A percentile compares a stretch with the other conserved stretches of the same genome.
phyloP scores from a whole-genome alignment of 2,888 invertebrate species.

The Ophion ventricosus region DNA sequence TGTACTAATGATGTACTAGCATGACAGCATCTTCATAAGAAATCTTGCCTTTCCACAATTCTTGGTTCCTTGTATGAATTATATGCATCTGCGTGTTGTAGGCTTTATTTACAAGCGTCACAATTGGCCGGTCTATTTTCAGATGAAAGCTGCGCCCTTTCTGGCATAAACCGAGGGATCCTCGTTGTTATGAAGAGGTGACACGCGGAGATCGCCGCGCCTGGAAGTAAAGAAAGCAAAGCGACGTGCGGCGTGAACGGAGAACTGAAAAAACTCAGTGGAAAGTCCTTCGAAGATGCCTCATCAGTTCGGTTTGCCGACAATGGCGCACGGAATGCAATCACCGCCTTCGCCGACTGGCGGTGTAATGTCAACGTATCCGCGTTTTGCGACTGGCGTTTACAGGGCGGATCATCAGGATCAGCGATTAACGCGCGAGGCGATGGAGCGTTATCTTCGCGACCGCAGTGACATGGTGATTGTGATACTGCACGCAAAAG shows the following conservation, averaged over 20 bases:
- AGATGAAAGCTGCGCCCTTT: conserved; percentile 40
- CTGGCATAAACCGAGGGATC: not conserved
- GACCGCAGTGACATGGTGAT: conserved; percentile 98
- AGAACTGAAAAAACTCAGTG: not conserved
- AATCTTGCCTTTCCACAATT: not conserved
- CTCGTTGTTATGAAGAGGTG: conserved; percentile 65
- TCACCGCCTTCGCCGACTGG: conserved; percentile 91
- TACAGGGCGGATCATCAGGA: conserved; percentile 90
- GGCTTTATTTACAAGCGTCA: not conserved
- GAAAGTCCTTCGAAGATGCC: conserved; percentile 87
- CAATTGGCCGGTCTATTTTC: conserved; percentile 17
- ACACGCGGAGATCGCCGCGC: conserved; percentile 29
- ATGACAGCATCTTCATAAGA: not conserved
- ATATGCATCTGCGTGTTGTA: not conserved
- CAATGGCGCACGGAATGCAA: conserved; percentile 89
- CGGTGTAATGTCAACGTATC: conserved; percentile 84
- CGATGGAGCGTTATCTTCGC: conserved; percentile 98
- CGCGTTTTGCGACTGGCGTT: conserved; percentile 87
- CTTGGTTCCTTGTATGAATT: not conserved
- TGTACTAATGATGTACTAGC: not conserved
- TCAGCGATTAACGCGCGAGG: conserved; percentile 93
- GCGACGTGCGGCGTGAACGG: not conserved
- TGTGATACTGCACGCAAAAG: conserved; percentile 99
- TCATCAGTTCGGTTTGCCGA: conserved; percentile 91
- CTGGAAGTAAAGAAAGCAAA: conserved; percentile 13